These are phyloP conservation scores for Microtus obscurus DNA, from an alignment of 2,797 vertebrate genomes.

Conservation along the genomic window DNA sequence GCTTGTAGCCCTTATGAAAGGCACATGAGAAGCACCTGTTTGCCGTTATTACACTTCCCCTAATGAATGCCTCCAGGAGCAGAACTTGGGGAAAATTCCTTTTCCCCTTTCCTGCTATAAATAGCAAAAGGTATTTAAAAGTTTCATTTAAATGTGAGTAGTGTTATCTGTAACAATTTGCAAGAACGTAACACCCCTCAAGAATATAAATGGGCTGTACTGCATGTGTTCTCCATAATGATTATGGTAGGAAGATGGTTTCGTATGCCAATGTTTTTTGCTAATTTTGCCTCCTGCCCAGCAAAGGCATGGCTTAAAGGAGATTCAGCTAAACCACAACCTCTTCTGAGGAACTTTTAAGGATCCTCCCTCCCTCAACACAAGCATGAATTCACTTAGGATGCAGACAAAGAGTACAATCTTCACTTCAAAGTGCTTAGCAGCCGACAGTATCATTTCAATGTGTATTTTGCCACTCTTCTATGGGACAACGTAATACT, in stretches of 20 bases:
- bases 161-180: slow-evolving; percentile 79
- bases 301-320: not conserved
- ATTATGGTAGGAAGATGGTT: not conserved
- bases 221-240: slow-evolving; percentile 10
- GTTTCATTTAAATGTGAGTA: slow-evolving; percentile 79
- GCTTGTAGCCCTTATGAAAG: not conserved
- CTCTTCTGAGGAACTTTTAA: slow-evolving; percentile 41
- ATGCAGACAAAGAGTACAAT: not conserved
- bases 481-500: not conserved
- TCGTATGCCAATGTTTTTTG: not conserved
- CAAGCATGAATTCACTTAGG: not conserved
- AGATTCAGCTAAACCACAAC: not conserved
- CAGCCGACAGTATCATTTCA: not conserved
- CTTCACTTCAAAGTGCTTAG: slow-evolving; percentile 25
- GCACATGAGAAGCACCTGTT: slow-evolving; percentile 78
- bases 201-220: slow-evolving; percentile 75
- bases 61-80: slow-evolving; percentile 80
- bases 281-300: not conserved
- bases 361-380: not conserved
- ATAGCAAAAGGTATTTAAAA: slow-evolving; percentile 80
- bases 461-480: slow-evolving; percentile 18
- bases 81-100: slow-evolving; percentile 69
- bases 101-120: slow-evolving; percentile 74
- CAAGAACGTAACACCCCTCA: slow-evolving; percentile 52
- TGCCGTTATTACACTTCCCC: slow-evolving; percentile 80